A percentile compares a stretch with the other conserved stretches of the same genome.
These are phyloP conservation scores for Gnatocerus cornutus DNA, from an alignment of 2,888 invertebrate species.

Conservation along the genomic window DNA sequence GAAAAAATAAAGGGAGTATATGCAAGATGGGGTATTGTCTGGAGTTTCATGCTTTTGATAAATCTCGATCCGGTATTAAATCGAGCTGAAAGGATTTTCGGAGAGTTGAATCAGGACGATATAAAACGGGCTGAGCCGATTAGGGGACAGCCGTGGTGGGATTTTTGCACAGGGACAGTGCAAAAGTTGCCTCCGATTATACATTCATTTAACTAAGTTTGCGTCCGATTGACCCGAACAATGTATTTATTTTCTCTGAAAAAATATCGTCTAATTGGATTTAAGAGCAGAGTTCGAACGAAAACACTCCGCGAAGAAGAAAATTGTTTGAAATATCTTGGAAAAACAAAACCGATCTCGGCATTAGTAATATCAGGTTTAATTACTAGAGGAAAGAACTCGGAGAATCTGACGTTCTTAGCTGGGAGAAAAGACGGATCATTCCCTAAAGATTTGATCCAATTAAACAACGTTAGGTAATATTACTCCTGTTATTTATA, in stretches of 20 bases:
- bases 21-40: slow-evolving; percentile 24
- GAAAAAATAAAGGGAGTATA: slow-evolving; percentile 23
- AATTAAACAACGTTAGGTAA: slow-evolving; percentile 46
- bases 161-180: not conserved
- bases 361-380: slow-evolving; percentile 34
- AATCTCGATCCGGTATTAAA: slow-evolving; percentile 40
- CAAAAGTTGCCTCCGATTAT: not conserved
- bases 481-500: slow-evolving; percentile 39
- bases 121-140: slow-evolving; percentile 31
- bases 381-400: slow-evolving; percentile 33
- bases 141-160: slow-evolving; percentile 3
- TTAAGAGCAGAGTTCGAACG: slow-evolving; percentile 4
- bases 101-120: slow-evolving; percentile 11
- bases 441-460: slow-evolving; percentile 40
- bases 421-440: slow-evolving; percentile 32
- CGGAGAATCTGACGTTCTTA: slow-evolving; percentile 21
- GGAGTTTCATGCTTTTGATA: slow-evolving; percentile 32
- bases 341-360: not conserved
- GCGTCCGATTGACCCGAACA: too few species aligned
- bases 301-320: not conserved
- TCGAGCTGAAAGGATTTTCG: slow-evolving; percentile 38
- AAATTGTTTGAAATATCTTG: slow-evolving; percentile 16
- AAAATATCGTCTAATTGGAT: not conserved
- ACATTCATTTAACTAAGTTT: too few species aligned
- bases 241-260: slow-evolving; percentile 17